These are phyloP conservation scores for Alentia gelatinosa DNA, from an alignment of 2,888 invertebrate genomes.

Conservation along the genomic window DNA sequence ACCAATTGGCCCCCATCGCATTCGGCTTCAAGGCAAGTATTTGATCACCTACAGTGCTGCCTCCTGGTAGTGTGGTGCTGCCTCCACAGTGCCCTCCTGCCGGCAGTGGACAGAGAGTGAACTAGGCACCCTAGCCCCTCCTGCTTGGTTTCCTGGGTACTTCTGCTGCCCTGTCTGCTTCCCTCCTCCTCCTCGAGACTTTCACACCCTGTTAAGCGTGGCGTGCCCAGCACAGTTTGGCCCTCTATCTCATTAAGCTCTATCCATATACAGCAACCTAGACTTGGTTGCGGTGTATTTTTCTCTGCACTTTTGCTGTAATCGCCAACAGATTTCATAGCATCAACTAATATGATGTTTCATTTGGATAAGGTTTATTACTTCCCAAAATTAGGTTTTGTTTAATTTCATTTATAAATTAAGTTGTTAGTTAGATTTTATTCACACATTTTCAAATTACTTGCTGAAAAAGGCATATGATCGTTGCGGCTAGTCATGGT, in stretches of 20 bases:
- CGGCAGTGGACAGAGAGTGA: not conserved
- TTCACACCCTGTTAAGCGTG: not conserved
- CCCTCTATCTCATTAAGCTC: not conserved
- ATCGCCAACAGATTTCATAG: no score
- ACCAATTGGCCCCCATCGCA: slow-evolving; percentile 35
- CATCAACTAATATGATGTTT: no score
- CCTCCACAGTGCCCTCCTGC: not conserved
- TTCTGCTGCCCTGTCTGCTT: not conserved
- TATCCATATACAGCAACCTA: not conserved
- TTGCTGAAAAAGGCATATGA: no score
- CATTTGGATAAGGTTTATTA: no score
- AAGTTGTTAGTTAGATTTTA: no score
- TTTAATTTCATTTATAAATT: no score
- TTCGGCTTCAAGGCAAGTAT: slow-evolving; percentile 47
- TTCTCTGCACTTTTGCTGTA: not conserved
- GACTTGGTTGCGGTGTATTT: not conserved
- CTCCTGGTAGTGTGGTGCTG: not conserved
- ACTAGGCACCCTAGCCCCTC: not conserved
- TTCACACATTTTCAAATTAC: no score
- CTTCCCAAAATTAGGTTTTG: no score
- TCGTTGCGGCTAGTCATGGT: no score
- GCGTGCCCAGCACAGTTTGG: not conserved
- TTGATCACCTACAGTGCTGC: not conserved
- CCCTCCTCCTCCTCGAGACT: not conserved
- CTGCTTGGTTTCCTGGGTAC: not conserved